These are phyloP conservation scores for Lophotriccus pileatus DNA, from an alignment of 2,797 vertebrate genomes.

Conservation along the genomic window DNA sequence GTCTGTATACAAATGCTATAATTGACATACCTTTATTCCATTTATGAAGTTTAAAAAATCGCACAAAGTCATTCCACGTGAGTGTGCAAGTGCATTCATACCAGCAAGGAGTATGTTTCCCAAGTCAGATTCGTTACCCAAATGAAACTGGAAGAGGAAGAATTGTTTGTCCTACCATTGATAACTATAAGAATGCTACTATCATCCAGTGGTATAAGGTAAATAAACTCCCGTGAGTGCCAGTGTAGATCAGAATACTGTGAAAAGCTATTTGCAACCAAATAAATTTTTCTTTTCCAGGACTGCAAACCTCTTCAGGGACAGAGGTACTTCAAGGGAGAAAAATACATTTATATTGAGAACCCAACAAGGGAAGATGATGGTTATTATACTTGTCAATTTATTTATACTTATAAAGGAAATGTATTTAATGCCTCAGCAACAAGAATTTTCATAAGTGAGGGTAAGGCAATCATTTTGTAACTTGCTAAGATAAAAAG, in stretches of 20 bases:
- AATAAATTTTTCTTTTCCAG: conserved; percentile 32
- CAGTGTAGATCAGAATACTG: not conserved
- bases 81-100: conserved; percentile 19
- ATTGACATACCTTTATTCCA: not conserved
- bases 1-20: not conserved
- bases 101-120: conserved; percentile 37
- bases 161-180: conserved; percentile 54
- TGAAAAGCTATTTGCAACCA: not conserved
- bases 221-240: not conserved
- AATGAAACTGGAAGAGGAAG: conserved; percentile 40
- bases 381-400: conserved; percentile 76
- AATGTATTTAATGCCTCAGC: conserved; percentile 66
- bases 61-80: not conserved
- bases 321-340: not conserved
- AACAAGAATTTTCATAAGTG: conserved; percentile 52
- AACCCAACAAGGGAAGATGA: not conserved
- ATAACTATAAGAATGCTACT: conserved; percentile 48
- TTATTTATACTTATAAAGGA: conserved; percentile 69
- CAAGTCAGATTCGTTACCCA: conserved; percentile 7
- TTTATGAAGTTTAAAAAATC: conserved; percentile 9
- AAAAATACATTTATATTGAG: not conserved
- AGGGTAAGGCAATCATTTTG: conserved; percentile 48
- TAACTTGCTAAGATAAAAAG: not conserved
- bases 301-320: conserved; percentile 52
- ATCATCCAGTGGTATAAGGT: conserved; percentile 66